Evolutionary conservation across 2,797 vertebrate species (phyloP).

Genomic region (Apogon talboti): DNA sequence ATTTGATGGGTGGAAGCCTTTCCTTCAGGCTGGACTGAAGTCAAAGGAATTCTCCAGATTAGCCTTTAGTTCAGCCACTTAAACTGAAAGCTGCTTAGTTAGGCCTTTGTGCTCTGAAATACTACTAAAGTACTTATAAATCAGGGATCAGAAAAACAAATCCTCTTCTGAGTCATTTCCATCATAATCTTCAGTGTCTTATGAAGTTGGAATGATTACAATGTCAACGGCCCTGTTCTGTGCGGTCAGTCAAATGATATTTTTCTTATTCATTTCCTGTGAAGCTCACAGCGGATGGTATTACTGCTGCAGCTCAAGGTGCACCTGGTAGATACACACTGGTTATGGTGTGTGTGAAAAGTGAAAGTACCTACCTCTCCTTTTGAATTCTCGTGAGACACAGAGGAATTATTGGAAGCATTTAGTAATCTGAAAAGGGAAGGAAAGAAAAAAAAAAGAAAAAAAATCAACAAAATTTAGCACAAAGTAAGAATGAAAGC

Average conservation of each 20-base stretch:
- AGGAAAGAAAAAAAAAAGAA: slow-evolving; percentile 37
- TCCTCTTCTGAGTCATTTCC: slow-evolving; percentile 58
- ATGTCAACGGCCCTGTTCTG: slow-evolving; percentile 31
- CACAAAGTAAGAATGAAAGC: slow-evolving; percentile 1
- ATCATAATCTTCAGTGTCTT: slow-evolving; percentile 47
- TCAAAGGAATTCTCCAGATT: slow-evolving; percentile 46
- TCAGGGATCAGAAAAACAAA: slow-evolving; percentile 61
- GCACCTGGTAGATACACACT: slow-evolving; percentile 5
- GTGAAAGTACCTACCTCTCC: slow-evolving; percentile 85
- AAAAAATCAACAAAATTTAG: slow-evolving; percentile 17
- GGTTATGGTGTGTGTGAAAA: slow-evolving; percentile 6
- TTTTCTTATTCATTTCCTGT: slow-evolving; percentile 13
- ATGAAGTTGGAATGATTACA: slow-evolving; percentile 27
- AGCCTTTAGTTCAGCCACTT: slow-evolving; percentile 55
- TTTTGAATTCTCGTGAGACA: slow-evolving; percentile 86
- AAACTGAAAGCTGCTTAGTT: slow-evolving; percentile 61
- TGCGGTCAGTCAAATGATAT: slow-evolving; percentile 37
- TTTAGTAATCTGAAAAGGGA: slow-evolving; percentile 88
- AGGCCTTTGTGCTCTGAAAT: slow-evolving; percentile 43
- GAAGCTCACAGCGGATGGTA: neutral
- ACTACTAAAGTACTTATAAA: slow-evolving; percentile 65
- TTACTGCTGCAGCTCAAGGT: slow-evolving; percentile 8
- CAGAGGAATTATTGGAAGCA: slow-evolving; percentile 86
- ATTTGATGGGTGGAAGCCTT: neutral
- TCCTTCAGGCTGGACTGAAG: slow-evolving; percentile 19